Evolutionary conservation across 1,140 invertebrate species (phyloP), one percentile per base, ranked within the genome.

Genomic region (Scaptodrosophila lebanonensis): DNA sequence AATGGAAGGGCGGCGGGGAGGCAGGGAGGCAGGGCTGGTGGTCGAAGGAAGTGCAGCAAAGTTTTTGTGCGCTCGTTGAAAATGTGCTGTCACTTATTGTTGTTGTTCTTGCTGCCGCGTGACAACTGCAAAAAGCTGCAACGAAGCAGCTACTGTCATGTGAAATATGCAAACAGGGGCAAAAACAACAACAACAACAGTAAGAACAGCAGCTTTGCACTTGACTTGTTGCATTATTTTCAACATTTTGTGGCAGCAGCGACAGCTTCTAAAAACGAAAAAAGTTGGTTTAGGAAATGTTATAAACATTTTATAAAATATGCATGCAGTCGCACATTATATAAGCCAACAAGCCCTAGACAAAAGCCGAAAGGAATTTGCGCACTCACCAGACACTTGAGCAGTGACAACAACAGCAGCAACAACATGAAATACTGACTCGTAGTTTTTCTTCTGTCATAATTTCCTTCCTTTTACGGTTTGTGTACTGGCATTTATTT

Each of bases 271-370:
- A 30, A 40, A 45, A 3, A 13, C 16, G 1, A 39, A 30, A 40
- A 18, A 27, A 12, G 12, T 39, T 62, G 39, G 56, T 58, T 54
- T 13, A 43, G 70, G 54, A 59, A 72, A 65, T 49, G 50, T 25
- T 68, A 77, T 77, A 79, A 77, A 66, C 60, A 77, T 68, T 54
- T 68, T 73, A 73, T 77, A 77, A 77, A 79, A 77, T 77, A 77
- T 77, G 68, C 68, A 25, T 25, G 22, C 22, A 8, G 22, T 25
- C 8, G 3, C 22, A 77, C 64, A 77, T 79, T 77, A 77, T 77
- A 79, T 68, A 79, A 72, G 73, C 59, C 44, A 47, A 71, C 38
- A 38, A 22, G 40, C 64, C 64, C 73, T 73, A 77, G 73, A 77
- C 73, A 79, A 79, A 76, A 76, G 73, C 73, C 73, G 50, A 79